Conservation (phyloP, 2,888 invertebrate species). For the Parnassius apollo region DNA sequence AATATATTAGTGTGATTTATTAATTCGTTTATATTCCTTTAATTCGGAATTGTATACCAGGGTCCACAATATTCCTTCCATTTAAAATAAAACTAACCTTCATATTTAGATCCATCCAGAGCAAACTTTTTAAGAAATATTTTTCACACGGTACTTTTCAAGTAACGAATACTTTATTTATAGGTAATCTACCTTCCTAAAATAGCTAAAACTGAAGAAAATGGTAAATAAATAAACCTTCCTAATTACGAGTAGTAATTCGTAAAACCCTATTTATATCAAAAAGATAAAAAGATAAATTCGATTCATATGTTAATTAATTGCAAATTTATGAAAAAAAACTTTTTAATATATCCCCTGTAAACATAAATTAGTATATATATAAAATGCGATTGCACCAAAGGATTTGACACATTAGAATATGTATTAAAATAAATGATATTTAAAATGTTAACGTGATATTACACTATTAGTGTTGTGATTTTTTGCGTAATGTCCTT, state of each 20-base stretch:
- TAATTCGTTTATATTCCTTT: background rate
- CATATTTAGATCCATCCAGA: slow-evolving; percentile 4
- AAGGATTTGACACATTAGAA: slow-evolving; percentile 61
- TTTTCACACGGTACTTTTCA: no score
- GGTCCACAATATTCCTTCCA: slow-evolving; percentile 61
- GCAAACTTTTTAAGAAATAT: slow-evolving; percentile 1
- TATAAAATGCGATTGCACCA: slow-evolving; percentile 37
- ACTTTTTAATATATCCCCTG: background rate
- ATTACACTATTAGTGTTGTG: slow-evolving; percentile 3
- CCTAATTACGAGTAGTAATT: no score
- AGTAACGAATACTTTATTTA: no score
- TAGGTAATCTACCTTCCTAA: no score
- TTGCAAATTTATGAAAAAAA: background rate
- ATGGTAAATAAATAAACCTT: no score
- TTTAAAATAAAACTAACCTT: slow-evolving; percentile 24
- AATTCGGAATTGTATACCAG: slow-evolving; percentile 33
- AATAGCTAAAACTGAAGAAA: no score
- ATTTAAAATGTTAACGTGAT: slow-evolving; percentile 12
- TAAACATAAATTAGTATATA: slow-evolving; percentile 19
- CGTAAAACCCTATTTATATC: no score
- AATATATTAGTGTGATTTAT: no score
- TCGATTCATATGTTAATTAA: background rate
- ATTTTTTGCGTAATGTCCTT: background rate
- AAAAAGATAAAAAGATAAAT: no score
- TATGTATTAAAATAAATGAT: slow-evolving; percentile 8